These are phyloP conservation scores for Danionella cerebrum DNA, from an alignment of 2,113 vertebrate genomes.

Conservation along the genomic window DNA sequence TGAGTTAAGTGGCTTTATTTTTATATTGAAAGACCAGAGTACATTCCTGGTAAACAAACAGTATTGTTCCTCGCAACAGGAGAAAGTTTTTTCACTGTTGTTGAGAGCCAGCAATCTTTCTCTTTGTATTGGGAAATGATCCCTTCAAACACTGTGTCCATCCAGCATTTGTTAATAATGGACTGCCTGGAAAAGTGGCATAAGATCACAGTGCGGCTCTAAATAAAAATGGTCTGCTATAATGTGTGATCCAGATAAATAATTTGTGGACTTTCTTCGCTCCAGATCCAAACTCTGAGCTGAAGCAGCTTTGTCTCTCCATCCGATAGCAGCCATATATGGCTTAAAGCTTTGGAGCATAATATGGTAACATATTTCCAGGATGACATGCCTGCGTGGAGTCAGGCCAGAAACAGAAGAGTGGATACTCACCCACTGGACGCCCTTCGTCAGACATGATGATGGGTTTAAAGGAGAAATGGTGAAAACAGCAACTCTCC, in stretches of 20 bases:
- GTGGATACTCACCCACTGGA: slow-evolving; percentile 74
- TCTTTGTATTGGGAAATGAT: slow-evolving; percentile 37
- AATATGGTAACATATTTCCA: slow-evolving; percentile 41
- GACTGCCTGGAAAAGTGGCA: neutral
- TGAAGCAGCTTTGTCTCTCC: neutral
- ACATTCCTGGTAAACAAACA: neutral
- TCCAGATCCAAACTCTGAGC: neutral
- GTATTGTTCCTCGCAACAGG: slow-evolving; percentile 13
- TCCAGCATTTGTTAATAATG: slow-evolving; percentile 7
- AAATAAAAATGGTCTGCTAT: neutral
- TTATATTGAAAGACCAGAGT: too few species aligned
- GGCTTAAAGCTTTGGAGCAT: slow-evolving; percentile 43
- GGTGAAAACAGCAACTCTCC: slow-evolving; percentile 20
- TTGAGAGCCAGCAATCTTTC: slow-evolving; percentile 35
- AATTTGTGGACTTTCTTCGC: neutral
- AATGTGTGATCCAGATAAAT: neutral
- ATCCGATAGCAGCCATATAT: slow-evolving; percentile 55
- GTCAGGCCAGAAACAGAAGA: slow-evolving; percentile 38
- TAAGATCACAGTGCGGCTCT: neutral
- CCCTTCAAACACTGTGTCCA: slow-evolving; percentile 13
- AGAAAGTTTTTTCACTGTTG: slow-evolving; percentile 51
- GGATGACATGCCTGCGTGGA: slow-evolving; percentile 54
- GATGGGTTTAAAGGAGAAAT: slow-evolving; percentile 14
- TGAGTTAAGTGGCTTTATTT: too few species aligned
- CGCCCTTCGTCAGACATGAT: slow-evolving; percentile 92